Base-by-base conservation (phyloP, 2,113 vertebrate species). In the Nansenia antarctica region DNA sequence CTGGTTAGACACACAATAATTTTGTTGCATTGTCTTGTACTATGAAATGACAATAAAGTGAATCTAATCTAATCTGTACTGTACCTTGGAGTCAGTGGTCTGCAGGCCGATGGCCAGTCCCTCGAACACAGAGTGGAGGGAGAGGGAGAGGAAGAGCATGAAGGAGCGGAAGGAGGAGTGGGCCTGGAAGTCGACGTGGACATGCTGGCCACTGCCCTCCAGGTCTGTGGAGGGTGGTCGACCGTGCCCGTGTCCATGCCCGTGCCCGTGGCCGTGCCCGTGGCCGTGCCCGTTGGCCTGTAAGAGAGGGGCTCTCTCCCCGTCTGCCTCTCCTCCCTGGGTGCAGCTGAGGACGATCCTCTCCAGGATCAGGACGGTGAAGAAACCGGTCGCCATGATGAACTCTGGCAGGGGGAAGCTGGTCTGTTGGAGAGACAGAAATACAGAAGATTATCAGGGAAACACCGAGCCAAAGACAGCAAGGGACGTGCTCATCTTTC, bases 41-140 rank as follows among this genome's bases (percentile, higher is more conserved):
- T n/a, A n/a, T n/a, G n/a, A n/a, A n/a, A n/a, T n/a, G n/a, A n/a
- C n/a, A n/a, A n/a, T n/a, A n/a, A n/a, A n/a, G n/a, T n/a, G n/a
- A n/a, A n/a, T n/a, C n/a, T n/a, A n/a, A n/a, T n/a, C n/a, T n/a
- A n/a, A n/a, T n/a, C n/a, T n/a, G n/a, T n/a, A n/a, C n/a, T n/a
- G n/a, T 70, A 93, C 92, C 42, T 91, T 91, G 0, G 91, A 89
- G 8, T 94, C 81, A 0, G 92, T 92, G 5, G 68, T 86, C 85
- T 97, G 95, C 39, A 96, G 89, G 1, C 95, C 95, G 55, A 96
- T 95, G 9, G 95, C 94, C 0, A 97, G 90, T 1, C 95, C 95
- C 77, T 97, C 95, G 34, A 97, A 97, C 29, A 96, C 84, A 0
- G 95, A 96, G 75, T 97, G 95, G 22, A 97, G 90, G 1, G 95